phyloP scores from a whole-genome alignment of 2,888 invertebrate genomes.

The Trachelus troglodyta region DNA sequence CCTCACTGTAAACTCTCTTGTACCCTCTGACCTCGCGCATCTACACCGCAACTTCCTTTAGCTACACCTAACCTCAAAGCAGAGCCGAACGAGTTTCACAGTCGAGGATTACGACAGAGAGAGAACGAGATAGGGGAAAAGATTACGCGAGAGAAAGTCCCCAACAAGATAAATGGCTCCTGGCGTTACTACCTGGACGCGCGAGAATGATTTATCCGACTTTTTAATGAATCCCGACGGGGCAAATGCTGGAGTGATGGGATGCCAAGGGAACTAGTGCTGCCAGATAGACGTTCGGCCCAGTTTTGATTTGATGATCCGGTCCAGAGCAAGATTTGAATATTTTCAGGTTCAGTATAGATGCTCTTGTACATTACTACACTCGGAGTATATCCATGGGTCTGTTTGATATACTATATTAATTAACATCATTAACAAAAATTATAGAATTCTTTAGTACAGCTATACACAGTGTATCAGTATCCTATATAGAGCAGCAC shows the following conservation, averaged over 20 bases:
- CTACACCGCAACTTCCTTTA: neutral
- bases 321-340: neutral
- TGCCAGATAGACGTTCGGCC: neutral
- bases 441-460: neutral
- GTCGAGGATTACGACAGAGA: neutral
- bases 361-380: neutral
- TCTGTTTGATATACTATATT: neutral
- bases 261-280: neutral
- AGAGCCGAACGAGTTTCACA: neutral
- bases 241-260: neutral
- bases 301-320: neutral
- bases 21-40: neutral
- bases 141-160: neutral
- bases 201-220: neutral
- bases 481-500: conserved; percentile 14
- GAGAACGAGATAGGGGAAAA: neutral
- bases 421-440: neutral
- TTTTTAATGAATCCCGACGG: neutral
- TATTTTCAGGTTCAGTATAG: neutral
- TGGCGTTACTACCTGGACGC: neutral
- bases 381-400: neutral
- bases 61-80: neutral
- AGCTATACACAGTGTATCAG: neutral
- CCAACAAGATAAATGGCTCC: neutral
- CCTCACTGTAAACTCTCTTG: neutral